Conservation (phyloP, 2,888 invertebrate genomes). For the Folsomia candida region DNA sequence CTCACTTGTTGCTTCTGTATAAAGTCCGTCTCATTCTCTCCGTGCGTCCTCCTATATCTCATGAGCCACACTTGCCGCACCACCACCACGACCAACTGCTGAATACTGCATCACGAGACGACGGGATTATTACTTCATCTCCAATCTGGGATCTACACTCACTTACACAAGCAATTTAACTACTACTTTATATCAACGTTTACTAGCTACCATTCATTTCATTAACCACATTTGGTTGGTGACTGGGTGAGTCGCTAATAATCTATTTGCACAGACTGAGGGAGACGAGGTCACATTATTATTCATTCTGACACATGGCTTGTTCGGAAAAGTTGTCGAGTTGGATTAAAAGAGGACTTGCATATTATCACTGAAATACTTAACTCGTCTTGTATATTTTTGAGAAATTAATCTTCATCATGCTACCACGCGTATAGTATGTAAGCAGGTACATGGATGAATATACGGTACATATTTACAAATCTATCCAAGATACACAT, state of each 20-base stretch:
- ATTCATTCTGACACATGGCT: neutral
- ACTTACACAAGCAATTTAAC: neutral
- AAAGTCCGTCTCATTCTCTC: too few species aligned
- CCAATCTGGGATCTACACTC: neutral
- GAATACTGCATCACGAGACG: too few species aligned
- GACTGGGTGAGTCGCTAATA: too few species aligned
- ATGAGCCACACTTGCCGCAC: too few species aligned
- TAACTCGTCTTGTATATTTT: neutral
- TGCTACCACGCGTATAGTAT: too few species aligned
- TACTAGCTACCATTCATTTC: neutral
- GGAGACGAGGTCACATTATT: neutral
- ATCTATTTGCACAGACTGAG: neutral
- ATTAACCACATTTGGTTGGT: neutral
- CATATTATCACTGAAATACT: slow-evolving; percentile 12
- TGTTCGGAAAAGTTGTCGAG: slow-evolving; percentile 37
- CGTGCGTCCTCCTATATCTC: too few species aligned
- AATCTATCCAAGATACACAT: neutral
- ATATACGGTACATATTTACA: neutral
- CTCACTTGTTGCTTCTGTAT: too few species aligned
- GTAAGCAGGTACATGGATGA: too few species aligned
- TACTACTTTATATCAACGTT: neutral
- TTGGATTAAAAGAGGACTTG: slow-evolving; percentile 17
- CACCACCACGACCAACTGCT: too few species aligned
- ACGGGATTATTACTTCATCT: neutral
- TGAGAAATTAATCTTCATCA: neutral